Conservation (phyloP, 2,888 invertebrate species). For the Elgonia sp. region DNA sequence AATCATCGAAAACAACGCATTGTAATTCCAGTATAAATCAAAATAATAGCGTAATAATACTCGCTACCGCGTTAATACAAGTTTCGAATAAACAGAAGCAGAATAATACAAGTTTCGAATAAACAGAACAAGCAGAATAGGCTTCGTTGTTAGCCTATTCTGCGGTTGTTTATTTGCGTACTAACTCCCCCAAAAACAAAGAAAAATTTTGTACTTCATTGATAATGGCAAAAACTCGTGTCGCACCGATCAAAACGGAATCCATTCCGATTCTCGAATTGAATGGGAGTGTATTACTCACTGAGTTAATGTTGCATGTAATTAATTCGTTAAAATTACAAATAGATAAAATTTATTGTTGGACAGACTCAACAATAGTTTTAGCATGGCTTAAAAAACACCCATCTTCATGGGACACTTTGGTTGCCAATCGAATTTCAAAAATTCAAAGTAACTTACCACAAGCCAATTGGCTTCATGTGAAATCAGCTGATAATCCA, state of each 20-base stretch:
- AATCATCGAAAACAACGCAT: too few relatives aligned
- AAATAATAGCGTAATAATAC: too few relatives aligned
- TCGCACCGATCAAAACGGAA: conserved; percentile 1
- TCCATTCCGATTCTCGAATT: neutral
- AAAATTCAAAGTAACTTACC: neutral
- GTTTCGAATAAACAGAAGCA: too few relatives aligned
- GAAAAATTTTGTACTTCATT: neutral
- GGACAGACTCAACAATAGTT: too few relatives aligned
- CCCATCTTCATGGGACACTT: too few relatives aligned
- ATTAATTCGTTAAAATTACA: neutral
- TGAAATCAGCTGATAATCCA: neutral
- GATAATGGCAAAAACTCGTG: neutral
- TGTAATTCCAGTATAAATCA: too few relatives aligned
- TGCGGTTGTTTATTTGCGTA: neutral
- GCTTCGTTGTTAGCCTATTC: neutral
- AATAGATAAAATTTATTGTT: neutral
- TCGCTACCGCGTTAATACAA: too few relatives aligned
- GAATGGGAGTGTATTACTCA: neutral
- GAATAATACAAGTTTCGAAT: too few relatives aligned
- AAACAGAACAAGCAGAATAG: too few relatives aligned
- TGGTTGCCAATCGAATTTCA: neutral
- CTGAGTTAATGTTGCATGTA: neutral
- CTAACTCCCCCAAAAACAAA: neutral
- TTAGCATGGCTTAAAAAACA: too few relatives aligned
- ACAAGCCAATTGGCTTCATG: neutral